Evolutionary conservation across 2,888 invertebrate genomes (phyloP).

Genomic region (Sceliomorpha sp.): DNA sequence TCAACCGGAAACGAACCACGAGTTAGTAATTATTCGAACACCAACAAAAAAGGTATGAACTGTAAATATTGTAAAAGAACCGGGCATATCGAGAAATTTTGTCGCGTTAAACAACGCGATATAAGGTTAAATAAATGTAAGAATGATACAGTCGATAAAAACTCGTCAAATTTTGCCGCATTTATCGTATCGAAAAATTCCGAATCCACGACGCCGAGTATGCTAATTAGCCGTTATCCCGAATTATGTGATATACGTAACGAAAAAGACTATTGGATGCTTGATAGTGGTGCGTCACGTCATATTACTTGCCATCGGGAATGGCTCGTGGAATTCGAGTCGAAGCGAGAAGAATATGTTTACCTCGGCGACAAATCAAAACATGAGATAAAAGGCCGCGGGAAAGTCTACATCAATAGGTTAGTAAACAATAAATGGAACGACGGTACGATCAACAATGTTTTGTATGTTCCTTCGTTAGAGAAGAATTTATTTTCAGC

Average conservation of each 20-base stretch:
- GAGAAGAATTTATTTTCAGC: constrained; percentile 26
- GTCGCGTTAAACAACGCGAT: constrained; percentile 18
- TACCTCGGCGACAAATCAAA: constrained; percentile 23
- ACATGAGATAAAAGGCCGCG: constrained; percentile 22
- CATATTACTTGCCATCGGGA: constrained; percentile 57
- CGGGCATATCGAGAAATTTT: constrained; percentile 28
- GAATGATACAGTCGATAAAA: background rate
- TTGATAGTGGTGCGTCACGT: constrained; percentile 57
- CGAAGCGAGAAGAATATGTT: constrained; percentile 6
- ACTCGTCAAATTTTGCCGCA: constrained; percentile 10
- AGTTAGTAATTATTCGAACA: background rate
- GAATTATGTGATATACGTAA: constrained; percentile 9
- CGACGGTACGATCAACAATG: too few relatives aligned
- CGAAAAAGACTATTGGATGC: constrained; percentile 52
- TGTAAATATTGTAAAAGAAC: constrained; percentile 21
- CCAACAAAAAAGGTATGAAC: constrained; percentile 6
- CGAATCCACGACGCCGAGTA: background rate
- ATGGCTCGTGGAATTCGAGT: constrained; percentile 29
- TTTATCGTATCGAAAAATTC: constrained; percentile 18
- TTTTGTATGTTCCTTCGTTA: constrained; percentile 31
- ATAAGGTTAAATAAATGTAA: background rate
- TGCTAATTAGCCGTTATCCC: constrained; percentile 2
- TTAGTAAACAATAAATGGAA: constrained; percentile 24
- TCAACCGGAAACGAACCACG: background rate
- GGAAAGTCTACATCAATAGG: constrained; percentile 28